These are phyloP conservation scores for Halesus radiatus DNA, from an alignment of 1,140 invertebrate genomes.

Conservation along the genomic window DNA sequence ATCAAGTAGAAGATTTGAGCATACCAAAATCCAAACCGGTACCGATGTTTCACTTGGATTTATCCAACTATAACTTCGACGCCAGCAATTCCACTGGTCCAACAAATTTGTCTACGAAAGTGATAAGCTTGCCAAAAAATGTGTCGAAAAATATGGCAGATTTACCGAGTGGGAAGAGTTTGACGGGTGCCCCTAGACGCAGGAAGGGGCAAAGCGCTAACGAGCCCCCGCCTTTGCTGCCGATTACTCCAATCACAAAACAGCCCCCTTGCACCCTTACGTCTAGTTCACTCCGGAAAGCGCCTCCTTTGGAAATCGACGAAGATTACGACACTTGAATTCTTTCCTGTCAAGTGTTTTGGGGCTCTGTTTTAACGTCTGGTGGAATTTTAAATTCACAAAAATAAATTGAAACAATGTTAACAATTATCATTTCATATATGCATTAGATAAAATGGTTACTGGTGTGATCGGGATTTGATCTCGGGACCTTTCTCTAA, in stretches of 20 bases:
- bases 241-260: conserved; percentile 39
- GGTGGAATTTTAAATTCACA: too few relatives aligned
- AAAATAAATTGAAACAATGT: too few relatives aligned
- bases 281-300: neutral
- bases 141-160: too few relatives aligned
- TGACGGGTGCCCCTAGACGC: neutral
- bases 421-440: too few relatives aligned
- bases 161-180: too few relatives aligned
- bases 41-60: conserved; percentile 12
- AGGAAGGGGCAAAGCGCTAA: conserved; percentile 26
- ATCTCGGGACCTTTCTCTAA: too few relatives aligned
- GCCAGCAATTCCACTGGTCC: neutral
- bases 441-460: too few relatives aligned
- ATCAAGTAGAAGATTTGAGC: neutral
- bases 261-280: neutral
- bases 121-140: too few relatives aligned
- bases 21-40: neutral
- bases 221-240: conserved; percentile 51
- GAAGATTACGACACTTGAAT: conserved; percentile 58
- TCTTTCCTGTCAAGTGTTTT: too few relatives aligned
- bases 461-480: too few relatives aligned
- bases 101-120: too few relatives aligned
- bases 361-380: too few relatives aligned
- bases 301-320: conserved; percentile 32
- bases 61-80: conserved; percentile 11